These are phyloP conservation scores for Plotosus lineatus DNA, from an alignment of 2,113 vertebrate genomes.

Conservation along the genomic window DNA sequence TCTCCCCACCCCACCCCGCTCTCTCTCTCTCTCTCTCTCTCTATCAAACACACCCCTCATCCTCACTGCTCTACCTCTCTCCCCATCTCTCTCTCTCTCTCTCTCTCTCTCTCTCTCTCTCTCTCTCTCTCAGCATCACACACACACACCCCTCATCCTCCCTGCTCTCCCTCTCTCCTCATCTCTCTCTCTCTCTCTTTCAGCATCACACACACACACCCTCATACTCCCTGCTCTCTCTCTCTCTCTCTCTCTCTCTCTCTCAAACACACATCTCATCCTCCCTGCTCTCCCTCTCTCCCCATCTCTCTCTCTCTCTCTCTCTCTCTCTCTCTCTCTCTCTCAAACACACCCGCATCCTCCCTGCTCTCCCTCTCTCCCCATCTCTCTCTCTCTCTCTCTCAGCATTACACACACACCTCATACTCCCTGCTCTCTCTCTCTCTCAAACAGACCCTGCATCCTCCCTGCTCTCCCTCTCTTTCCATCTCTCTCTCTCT, in stretches of 20 bases:
- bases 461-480: not conserved
- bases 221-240: not conserved
- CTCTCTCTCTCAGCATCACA: not conserved
- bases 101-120: not conserved
- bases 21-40: not conserved
- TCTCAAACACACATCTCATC: no score
- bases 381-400: not conserved
- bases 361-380: not conserved
- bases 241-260: not conserved
- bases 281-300: not conserved
- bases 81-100: not conserved
- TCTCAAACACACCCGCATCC: not conserved
- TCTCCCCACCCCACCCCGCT: not conserved
- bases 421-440: no score
- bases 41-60: not conserved
- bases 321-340: not conserved
- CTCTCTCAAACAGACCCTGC: no score
- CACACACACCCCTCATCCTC: no score
- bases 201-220: no score
- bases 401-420: not conserved
- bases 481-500: no score
- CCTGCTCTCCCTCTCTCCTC: no score
- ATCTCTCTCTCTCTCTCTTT: no score
- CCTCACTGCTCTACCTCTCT: not conserved
- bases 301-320: slow-evolving; percentile 14